phyloP scores from a whole-genome alignment of 1,140 invertebrate genomes.

The Leguminivora glycinivorella region DNA sequence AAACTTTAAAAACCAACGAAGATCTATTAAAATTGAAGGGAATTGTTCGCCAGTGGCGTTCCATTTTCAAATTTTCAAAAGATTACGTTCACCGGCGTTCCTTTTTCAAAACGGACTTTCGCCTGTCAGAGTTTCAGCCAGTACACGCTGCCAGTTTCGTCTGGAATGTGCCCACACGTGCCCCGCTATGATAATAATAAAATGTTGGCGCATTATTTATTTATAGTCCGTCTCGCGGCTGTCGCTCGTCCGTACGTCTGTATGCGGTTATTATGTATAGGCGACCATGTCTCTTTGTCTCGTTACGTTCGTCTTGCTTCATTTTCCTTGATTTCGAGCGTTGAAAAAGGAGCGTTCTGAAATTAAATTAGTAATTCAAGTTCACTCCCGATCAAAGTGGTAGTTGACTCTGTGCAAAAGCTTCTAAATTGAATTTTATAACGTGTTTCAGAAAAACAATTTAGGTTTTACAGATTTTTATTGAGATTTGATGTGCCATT shows the following conservation, averaged over 20 bases:
- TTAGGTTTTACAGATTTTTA: not conserved
- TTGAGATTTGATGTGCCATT: not conserved
- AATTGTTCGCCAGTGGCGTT: not conserved
- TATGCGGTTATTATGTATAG: slow-evolving; percentile 54
- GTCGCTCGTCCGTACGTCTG: slow-evolving; percentile 67
- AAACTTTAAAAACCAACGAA: not conserved
- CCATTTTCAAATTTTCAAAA: not conserved
- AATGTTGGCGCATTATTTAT: slow-evolving; percentile 78
- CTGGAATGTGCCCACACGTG: slow-evolving; percentile 71
- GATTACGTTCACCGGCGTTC: slow-evolving; percentile 38
- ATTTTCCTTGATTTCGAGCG: slow-evolving; percentile 21
- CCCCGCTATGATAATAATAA: slow-evolving; percentile 76
- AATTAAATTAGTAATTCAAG: slow-evolving; percentile 14
- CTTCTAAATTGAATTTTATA: not conserved
- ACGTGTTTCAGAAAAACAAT: not conserved
- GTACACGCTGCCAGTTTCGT: slow-evolving; percentile 59
- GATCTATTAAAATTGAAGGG: not conserved
- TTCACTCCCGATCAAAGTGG: not conserved
- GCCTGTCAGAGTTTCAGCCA: slow-evolving; percentile 44
- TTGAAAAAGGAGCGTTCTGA: slow-evolving; percentile 1
- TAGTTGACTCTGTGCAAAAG: not conserved
- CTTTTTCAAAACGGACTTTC: slow-evolving; percentile 22
- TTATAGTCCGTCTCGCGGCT: slow-evolving; percentile 73
- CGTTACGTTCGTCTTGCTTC: slow-evolving; percentile 31
- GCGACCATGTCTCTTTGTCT: slow-evolving; percentile 44